phyloP scores from a whole-genome alignment of 2,888 invertebrate genomes.

The Nemotelus pantherinus region DNA sequence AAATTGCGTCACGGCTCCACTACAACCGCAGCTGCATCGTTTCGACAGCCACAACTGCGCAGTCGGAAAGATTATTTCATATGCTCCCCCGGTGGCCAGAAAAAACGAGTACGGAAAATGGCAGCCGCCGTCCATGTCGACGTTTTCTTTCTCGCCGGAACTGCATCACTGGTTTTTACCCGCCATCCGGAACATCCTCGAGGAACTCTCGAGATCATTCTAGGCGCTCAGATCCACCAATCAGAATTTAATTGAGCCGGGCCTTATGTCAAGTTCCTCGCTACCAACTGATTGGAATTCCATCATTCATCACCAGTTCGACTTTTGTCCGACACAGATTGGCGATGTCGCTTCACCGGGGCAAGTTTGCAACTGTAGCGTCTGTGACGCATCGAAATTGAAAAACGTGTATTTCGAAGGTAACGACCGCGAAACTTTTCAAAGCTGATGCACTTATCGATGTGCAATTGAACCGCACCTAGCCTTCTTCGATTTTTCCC shows the following conservation, averaged over 20 bases:
- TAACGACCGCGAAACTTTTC: not conserved
- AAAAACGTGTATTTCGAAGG: slow-evolving; percentile 3
- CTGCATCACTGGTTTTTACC: not conserved
- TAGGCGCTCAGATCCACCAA: not conserved
- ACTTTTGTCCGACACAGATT: slow-evolving; percentile 2
- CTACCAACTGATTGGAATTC: slow-evolving; percentile 9
- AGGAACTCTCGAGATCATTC: slow-evolving; percentile 16
- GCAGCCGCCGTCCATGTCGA: slow-evolving; percentile 11
- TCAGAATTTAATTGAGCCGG: no score
- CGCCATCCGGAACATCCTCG: not conserved
- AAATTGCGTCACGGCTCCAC: slow-evolving; percentile 38
- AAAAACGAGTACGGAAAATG: slow-evolving; percentile 29
- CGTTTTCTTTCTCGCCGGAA: not conserved
- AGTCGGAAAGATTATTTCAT: slow-evolving; percentile 30
- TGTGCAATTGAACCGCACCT: not conserved
- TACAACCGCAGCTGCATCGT: slow-evolving; percentile 24
- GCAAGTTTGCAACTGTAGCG: not conserved
- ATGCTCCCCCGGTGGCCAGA: slow-evolving; percentile 16
- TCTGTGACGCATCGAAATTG: not conserved
- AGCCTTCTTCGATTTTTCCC: slow-evolving; percentile 24
- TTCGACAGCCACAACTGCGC: slow-evolving; percentile 29
- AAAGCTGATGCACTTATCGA: not conserved
- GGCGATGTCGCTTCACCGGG: not conserved
- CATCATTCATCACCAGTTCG: slow-evolving; percentile 13
- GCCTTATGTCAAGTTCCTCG: not conserved